Base-by-base conservation (phyloP, 2,797 vertebrate species). In the Molossus molossus region DNA sequence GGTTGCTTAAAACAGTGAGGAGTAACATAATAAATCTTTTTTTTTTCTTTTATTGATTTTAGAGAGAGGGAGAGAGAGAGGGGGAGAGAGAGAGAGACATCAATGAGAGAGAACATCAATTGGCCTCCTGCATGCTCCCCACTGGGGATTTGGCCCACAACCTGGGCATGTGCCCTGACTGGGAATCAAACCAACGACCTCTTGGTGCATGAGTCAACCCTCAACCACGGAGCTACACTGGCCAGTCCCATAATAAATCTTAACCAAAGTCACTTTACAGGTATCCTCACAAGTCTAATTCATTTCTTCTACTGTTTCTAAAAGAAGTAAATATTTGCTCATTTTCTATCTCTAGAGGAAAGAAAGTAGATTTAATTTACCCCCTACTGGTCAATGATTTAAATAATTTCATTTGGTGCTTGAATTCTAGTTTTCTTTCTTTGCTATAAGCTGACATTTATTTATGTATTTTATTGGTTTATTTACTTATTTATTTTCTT, bases 361-460 rank as follows among this genome's bases (percentile, higher is more conserved):
- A 76, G 20, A 50, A 53, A 21, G 53, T 9, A 87, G 65, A 72
- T 67, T 72, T 53, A 55, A 76, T 87, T 40, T 20, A 81, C 12
- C 29, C n/a, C 45, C 5, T 86, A 70, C 33, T 86, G 73, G 37
- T 45, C 79, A 96, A 77, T 92, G 67, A 77, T 69, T 73, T 84
- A 67, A 95, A 82, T 88, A 33, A 23, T 62, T 9, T 25, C 25
- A 75, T 62, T 21, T 60, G 37, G 6, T 3, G n/a, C 72, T 90
- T 90, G 57, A 27, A 75, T 50, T 82, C 37, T 77, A 58, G 4
- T 79, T 87, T 69, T 45, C 27, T 76, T 65, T 60, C 50, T 55
- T 85, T 87, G 84, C 69, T 75, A 23, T 48, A 50, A 72, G 48
- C 10, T 45, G n/a, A 45, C 40, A 62, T 23, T 57, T 27, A 37